Base-by-base conservation (phyloP, 2,797 vertebrate species). In the Tadarida brasiliensis region DNA sequence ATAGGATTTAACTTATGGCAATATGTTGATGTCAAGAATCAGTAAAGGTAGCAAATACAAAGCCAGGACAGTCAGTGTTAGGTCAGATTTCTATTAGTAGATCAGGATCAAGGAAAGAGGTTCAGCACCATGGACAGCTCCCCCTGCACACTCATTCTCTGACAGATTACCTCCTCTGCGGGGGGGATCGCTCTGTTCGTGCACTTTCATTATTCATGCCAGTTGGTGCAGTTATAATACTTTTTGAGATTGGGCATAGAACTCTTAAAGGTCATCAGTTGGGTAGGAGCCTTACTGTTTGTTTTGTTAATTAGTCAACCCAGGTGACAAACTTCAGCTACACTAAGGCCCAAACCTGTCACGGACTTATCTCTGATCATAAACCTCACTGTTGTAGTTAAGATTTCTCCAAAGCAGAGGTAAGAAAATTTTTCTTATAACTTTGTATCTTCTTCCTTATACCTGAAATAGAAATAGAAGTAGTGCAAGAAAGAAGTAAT, bases 51-150 rank as follows among this genome's bases (percentile, higher is more conserved):
- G 28, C 39, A 44, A 15, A 35, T n/a, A 28, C 5, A 57, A 78
- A 7, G 39, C 35, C 73, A 90, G 68, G 28, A 12, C 11, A 26
- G 1, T 28, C 61, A 26, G 0, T 28, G 2, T 63, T 77, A 30
- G 12, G 3, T 78, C 3, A 30, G 4, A 78, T 51, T 80, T 83
- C 10, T 3, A 1, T 12, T 11, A 86, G 22, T 44, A 16, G 15
- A 65, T 11, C 12, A 70, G n/a, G 28, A 28, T 5, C 26, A 30
- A 35, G 26, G 9, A 33, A 71, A 33, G 17, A 12, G 22, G 2
- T 81, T 92, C 81, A 92, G 39, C 6, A 71, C 44, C 16, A 8
- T 49, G 78, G 65, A 87, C 88, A 93, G 81, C 33, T 94, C 35
- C 20, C 20, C 11, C n/a, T 24, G 47, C 33, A 44, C 11, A 2